Evolutionary conservation across 2,113 vertebrate species (phyloP).

Genomic region (Narcine bancroftii): DNA sequence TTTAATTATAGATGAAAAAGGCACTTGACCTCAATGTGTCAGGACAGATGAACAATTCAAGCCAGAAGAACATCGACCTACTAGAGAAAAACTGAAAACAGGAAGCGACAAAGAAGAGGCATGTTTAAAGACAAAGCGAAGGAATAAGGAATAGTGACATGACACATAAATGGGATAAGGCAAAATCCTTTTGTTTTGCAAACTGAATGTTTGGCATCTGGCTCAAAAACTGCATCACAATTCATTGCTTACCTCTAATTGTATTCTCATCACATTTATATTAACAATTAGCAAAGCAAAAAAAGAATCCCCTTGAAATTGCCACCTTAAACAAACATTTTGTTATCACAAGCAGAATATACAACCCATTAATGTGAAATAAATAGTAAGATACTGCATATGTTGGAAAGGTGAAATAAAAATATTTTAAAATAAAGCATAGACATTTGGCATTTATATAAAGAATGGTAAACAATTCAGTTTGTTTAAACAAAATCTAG

Average conservation of each 20-base stretch:
- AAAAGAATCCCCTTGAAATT: slow-evolving; percentile 17
- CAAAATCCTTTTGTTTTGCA: no score
- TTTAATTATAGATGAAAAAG: no score
- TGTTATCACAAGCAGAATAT: background rate
- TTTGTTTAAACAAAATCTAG: no score
- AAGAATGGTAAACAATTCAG: background rate
- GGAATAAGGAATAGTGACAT: no score
- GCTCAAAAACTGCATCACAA: background rate
- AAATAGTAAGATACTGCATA: background rate
- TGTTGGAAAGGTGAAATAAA: background rate
- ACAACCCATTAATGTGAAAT: background rate
- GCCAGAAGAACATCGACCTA: no score
- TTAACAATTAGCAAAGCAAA: background rate
- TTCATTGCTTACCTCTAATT: background rate
- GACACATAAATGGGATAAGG: no score
- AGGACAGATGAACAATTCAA: no score
- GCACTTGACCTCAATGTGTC: no score
- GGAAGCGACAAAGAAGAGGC: no score
- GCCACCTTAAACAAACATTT: background rate
- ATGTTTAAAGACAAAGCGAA: no score
- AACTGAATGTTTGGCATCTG: no score
- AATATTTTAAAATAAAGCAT: background rate
- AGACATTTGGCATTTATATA: background rate
- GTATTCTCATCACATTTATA: background rate
- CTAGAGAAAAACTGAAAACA: no score